Evolutionary conservation across 2,113 vertebrate species (phyloP).

Genomic region (Prolemur simus): DNA sequence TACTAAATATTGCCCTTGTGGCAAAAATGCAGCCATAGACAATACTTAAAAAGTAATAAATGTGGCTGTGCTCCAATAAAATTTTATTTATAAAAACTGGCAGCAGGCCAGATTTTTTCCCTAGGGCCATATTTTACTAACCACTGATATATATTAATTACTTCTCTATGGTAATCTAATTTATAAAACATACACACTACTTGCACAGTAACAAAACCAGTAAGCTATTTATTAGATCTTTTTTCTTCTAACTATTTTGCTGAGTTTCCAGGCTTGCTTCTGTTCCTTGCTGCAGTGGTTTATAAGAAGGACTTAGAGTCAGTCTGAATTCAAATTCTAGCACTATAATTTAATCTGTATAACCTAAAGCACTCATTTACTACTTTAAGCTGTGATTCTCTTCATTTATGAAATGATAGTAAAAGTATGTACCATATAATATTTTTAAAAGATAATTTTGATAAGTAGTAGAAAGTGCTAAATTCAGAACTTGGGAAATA

Average conservation of each 20-base stretch:
- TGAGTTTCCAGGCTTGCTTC: background rate
- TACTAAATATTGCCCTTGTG: slow-evolving; percentile 8
- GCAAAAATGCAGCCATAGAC: background rate
- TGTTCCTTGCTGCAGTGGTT: background rate
- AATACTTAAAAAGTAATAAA: slow-evolving; percentile 45
- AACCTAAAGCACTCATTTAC: background rate
- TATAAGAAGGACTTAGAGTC: background rate
- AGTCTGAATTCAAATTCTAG: background rate
- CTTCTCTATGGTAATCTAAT: slow-evolving; percentile 23
- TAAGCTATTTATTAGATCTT: background rate
- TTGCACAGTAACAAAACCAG: slow-evolving; percentile 43
- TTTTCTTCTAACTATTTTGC: background rate
- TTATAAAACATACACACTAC: background rate
- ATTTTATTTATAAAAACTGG: slow-evolving; percentile 9
- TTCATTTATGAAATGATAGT: background rate
- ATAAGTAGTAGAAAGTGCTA: background rate
- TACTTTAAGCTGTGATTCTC: background rate
- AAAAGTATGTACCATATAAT: background rate
- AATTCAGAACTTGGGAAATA: background rate
- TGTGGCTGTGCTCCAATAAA: slow-evolving; percentile 32
- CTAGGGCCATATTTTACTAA: slow-evolving; percentile 12
- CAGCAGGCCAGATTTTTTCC: slow-evolving; percentile 22
- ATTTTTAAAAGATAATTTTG: background rate
- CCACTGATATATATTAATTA: slow-evolving; percentile 52
- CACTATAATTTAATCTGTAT: background rate